These are phyloP conservation scores for Brachionus manjavacas DNA, from an alignment of 1,140 invertebrate genomes.

Conservation along the genomic window DNA sequence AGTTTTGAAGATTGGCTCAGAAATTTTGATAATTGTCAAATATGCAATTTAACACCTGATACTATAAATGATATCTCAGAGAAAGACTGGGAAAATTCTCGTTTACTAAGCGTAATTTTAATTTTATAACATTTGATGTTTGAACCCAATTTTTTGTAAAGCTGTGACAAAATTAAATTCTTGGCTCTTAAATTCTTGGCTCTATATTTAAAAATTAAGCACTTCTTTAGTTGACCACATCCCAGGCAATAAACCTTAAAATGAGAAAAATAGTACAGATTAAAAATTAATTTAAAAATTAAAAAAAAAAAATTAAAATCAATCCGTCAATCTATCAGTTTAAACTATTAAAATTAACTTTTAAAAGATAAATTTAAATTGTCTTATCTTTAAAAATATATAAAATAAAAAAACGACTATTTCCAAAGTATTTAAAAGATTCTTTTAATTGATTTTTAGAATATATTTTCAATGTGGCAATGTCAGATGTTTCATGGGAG, in stretches of 20 bases:
- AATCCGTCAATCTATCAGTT: no score
- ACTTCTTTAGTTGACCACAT: no score
- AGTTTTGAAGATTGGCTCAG: slow-evolving; percentile 39
- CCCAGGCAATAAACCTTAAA: no score
- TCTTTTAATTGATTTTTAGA: neutral
- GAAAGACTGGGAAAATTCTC: slow-evolving; percentile 4
- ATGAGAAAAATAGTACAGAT: no score
- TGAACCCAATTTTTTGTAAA: neutral
- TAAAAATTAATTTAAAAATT: no score
- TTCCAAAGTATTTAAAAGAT: neutral
- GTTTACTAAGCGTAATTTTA: neutral
- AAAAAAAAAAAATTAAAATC: no score
- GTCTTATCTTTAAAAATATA: neutral
- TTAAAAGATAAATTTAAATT: neutral
- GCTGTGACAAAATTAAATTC: no score
- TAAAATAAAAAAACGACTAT: neutral
- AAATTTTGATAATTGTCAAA: slow-evolving; percentile 42
- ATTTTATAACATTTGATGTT: neutral
- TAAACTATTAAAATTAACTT: no score
- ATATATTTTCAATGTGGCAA: slow-evolving; percentile 36
- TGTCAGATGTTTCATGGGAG: slow-evolving; percentile 38
- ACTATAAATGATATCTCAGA: slow-evolving; percentile 18
- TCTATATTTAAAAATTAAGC: no score
- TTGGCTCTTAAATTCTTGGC: no score
- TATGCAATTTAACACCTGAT: slow-evolving; percentile 42